Conservation (phyloP, 2,113 vertebrate genomes). For the Desmodus rotundus region DNA sequence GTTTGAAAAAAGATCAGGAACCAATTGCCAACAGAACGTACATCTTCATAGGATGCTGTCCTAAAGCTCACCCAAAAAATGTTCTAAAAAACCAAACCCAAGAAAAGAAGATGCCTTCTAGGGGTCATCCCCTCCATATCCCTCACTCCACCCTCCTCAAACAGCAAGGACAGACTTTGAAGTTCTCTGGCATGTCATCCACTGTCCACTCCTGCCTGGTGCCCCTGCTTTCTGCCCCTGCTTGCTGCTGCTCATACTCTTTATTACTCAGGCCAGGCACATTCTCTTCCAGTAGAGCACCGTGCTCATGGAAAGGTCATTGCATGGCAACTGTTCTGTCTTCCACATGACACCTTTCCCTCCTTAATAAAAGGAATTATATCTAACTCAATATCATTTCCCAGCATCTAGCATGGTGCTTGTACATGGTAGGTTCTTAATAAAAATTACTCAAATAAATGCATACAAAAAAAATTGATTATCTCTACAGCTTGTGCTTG, state of each 20-base stretch:
- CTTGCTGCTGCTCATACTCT: neutral
- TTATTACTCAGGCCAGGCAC: neutral
- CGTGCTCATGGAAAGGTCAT: neutral
- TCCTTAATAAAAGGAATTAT: neutral
- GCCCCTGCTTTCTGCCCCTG: too few species aligned
- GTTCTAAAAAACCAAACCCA: neutral
- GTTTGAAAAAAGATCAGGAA: neutral
- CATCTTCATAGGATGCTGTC: neutral
- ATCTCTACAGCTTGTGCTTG: neutral
- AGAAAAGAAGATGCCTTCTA: neutral
- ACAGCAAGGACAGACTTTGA: neutral
- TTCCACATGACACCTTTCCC: neutral
- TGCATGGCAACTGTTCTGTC: neutral
- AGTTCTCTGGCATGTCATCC: neutral
- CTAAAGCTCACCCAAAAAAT: neutral
- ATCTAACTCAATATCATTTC: neutral
- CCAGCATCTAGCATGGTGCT: neutral
- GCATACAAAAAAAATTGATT: neutral
- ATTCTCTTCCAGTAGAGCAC: neutral
- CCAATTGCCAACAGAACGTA: neutral
- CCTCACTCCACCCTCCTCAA: neutral
- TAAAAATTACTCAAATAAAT: slow-evolving; percentile 32
- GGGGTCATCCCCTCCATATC: neutral
- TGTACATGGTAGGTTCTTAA: neutral
- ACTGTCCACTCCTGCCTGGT: too few species aligned